Evolutionary conservation across 2,113 vertebrate species (phyloP), one percentile per base, ranked within the genome.

Genomic region (Hippopotamus amphibius): DNA sequence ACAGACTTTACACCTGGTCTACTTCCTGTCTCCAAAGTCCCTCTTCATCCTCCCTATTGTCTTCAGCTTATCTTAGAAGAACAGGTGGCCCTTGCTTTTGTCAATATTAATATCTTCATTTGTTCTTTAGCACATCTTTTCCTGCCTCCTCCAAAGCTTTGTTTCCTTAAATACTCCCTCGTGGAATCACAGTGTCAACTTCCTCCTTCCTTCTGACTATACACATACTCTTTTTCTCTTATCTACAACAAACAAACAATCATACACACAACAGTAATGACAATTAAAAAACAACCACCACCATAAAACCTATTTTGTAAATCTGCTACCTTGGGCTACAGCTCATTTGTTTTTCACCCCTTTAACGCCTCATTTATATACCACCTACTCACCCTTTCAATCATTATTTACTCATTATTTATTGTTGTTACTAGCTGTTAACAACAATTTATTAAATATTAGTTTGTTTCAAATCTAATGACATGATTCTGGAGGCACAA

Each of bases 391-490:
- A 85, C 6, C 63, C n/a, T 53, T 88, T 69, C 43, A 77, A 13
- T 77, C n/a, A n/a, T 96, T 80, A 37, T 61, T 89, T 76, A 63
- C 19, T 92, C 2, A 72, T 77, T 95, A 85, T 17, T 46, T 71
- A 63, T 43, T 86, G 6, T 68, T 86, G 10, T 26, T 71, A 80
- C 48, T 30, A 83, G 41, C 5, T 72, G 55, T 37, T 37, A 80
- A 80, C 28, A 81, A 63, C 6, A 50, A 63, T 65, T 30, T 68
- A 61, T 69, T 86, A 55, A 77, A 90, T 91, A 83, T 55, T 84
- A 33, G 30, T 96, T 77, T 83, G n/a, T 41, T 91, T 97, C 17
- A 69, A 59, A 95, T 41, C 66, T 65, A 81, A 61, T 89, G n/a
- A 28, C 28, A 80, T 30, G 37, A 43, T 33, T 90, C 48, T 21